phyloP scores from a whole-genome alignment of 2,888 invertebrate species.

The Baccha elongata region DNA sequence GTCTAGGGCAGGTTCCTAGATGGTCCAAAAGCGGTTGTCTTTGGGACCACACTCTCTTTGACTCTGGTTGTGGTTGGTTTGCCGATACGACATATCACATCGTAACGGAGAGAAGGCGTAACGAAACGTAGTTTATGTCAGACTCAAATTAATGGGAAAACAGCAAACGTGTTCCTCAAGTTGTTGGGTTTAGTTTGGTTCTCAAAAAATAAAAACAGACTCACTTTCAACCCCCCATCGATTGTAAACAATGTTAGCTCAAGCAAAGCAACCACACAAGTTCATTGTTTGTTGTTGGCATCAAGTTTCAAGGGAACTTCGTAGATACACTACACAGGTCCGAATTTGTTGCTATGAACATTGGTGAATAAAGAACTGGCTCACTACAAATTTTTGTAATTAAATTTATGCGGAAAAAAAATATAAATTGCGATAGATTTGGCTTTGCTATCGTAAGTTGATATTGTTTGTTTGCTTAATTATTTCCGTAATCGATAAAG shows the following conservation, averaged over 20 bases:
- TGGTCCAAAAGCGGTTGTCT: slow-evolving; percentile 76
- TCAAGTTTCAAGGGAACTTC: not conserved
- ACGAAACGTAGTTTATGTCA: slow-evolving; percentile 47
- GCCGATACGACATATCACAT: slow-evolving; percentile 5
- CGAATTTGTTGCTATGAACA: too few relatives aligned
- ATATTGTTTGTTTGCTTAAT: too few relatives aligned
- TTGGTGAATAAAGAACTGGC: too few relatives aligned
- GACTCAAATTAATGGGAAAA: slow-evolving; percentile 53
- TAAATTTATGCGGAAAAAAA: too few relatives aligned
- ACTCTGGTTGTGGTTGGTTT: slow-evolving; percentile 7
- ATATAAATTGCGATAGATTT: too few relatives aligned
- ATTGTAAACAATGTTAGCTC: slow-evolving; percentile 7
- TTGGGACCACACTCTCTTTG: slow-evolving; percentile 13
- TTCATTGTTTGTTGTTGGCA: not conserved
- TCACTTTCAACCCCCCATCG: slow-evolving; percentile 60
- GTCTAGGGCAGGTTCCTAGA: slow-evolving; percentile 82
- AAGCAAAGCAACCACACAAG: not conserved
- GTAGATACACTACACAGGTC: too few relatives aligned
- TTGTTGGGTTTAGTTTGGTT: not conserved
- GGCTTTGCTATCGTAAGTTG: too few relatives aligned
- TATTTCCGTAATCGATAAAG: too few relatives aligned
- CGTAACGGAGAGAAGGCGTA: slow-evolving; percentile 41
- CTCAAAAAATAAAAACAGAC: slow-evolving; percentile 6
- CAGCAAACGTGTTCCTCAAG: slow-evolving; percentile 44
- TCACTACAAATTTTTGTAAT: too few relatives aligned